phyloP scores from a whole-genome alignment of 2,797 vertebrate genomes.

The Acanthurus tractus region DNA sequence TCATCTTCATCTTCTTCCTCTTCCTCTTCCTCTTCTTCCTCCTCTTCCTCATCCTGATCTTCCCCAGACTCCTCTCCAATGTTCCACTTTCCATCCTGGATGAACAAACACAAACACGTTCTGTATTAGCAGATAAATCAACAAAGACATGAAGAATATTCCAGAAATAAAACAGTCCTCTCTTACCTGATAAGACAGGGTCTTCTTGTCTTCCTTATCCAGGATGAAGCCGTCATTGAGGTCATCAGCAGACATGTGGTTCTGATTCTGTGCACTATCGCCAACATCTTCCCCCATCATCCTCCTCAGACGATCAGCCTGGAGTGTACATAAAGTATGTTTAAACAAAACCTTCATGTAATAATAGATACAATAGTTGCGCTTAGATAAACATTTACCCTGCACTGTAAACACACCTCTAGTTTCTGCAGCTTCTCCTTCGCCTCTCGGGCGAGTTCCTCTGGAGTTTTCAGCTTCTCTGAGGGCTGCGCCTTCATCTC shows the following conservation, averaged over 20 bases:
- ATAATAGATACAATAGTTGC: no score
- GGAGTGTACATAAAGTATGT: background rate
- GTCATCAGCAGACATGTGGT: conserved; percentile 93
- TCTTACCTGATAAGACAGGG: conserved; percentile 90
- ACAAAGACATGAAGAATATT: background rate
- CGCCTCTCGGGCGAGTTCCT: conserved; percentile 92
- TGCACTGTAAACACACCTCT: conserved; percentile 83
- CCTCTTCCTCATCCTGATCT: conserved; percentile 40
- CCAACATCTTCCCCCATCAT: conserved; percentile 90
- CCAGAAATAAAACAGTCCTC: background rate
- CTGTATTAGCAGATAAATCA: background rate
- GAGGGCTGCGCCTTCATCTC: conserved; percentile 98
- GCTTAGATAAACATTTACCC: no score
- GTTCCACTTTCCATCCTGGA: conserved; percentile 91
- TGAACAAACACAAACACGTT: background rate
- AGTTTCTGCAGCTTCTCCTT: conserved; percentile 88
- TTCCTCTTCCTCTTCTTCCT: conserved; percentile 40
- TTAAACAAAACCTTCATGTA: no score
- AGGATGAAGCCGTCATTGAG: conserved; percentile 93
- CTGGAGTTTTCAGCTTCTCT: conserved; percentile 92
- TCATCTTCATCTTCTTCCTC: conserved; percentile 40
- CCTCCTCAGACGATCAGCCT: conserved; percentile 92
- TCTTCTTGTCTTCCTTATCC: conserved; percentile 88
- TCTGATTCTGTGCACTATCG: conserved; percentile 63
- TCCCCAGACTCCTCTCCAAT: conserved; percentile 63